Base-by-base conservation (phyloP, 2,797 vertebrate species). In the Tiaroga cobitis region DNA sequence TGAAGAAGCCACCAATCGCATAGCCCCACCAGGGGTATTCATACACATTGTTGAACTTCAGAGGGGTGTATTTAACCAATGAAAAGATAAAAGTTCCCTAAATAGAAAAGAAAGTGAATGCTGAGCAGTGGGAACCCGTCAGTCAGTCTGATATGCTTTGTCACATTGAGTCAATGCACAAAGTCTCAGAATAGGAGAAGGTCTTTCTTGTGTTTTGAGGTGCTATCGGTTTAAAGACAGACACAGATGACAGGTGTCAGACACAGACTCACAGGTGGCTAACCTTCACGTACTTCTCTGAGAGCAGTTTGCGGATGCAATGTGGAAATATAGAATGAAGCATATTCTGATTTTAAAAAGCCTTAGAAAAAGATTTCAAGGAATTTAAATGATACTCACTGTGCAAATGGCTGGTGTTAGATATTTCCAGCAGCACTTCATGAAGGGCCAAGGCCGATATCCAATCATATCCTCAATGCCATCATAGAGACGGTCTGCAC, bases 21-120 rank as follows among this genome's bases (percentile, higher is more conserved):
- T 95, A 96, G 65, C 95, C 95, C 95, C 95, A 96, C 95, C 95
- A 96, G n/a, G 95, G 95, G 82, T 96, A 96, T 76, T 95, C 94
- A 83, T 96, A 96, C 0, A 87, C 89, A 84, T 93, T 93, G 93
- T 94, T 95, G 78, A 96, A 93, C 87, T 93, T 95, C 11, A 96
- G 92, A 0, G 95, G 95, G 0, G 91, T 93, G 68, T 95, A 93
- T 90, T 93, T 95, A 59, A 94, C 79, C 88, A 96, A 51, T 32
- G 93, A 93, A 89, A 95, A 96, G 41, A 96, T 29, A 86, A 96
- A 93, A 2, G 93, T 96, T 39, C 88, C 93, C 95, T 96, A 74
- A 32, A 89, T 43, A 75, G 41, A 86, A 26, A 89, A 34, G 77
- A 13, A 54, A 83, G 73, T n/a, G 32, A 82, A 13, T 51, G 10